phyloP scores from a whole-genome alignment of 2,797 vertebrate species.

The Caiman crocodilus region DNA sequence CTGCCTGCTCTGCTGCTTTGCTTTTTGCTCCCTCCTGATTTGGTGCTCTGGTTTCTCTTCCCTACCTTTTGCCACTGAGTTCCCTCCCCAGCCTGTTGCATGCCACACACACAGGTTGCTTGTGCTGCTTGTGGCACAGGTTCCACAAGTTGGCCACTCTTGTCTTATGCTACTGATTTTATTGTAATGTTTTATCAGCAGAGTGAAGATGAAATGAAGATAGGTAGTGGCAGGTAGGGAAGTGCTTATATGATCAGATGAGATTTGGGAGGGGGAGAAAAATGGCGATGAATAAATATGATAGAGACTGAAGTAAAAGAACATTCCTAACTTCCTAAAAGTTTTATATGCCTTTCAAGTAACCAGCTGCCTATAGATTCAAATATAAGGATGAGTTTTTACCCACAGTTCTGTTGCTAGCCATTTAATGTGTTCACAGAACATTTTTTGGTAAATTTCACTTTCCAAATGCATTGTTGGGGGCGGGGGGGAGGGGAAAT shows the following conservation, averaged over 20 bases:
- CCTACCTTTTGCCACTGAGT: too few relatives aligned
- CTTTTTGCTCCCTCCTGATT: too few relatives aligned
- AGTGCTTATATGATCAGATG: background rate
- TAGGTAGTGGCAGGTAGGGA: background rate
- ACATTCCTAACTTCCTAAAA: fast-evolving
- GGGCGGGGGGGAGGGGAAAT: too few relatives aligned
- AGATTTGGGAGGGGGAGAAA: background rate
- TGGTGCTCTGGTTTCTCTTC: too few relatives aligned
- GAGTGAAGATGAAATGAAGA: background rate
- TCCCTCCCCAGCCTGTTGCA: too few relatives aligned
- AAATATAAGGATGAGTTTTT: background rate
- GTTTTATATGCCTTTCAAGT: background rate
- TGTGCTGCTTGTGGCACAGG: too few relatives aligned
- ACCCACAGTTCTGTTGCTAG: background rate
- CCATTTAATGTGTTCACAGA: background rate
- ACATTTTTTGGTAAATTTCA: background rate
- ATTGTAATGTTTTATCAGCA: background rate
- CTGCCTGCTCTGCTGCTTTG: too few relatives aligned
- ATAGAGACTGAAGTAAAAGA: background rate
- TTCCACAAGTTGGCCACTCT: too few relatives aligned
- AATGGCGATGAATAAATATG: background rate
- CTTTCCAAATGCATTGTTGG: background rate
- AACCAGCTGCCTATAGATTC: background rate
- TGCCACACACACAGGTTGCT: too few relatives aligned
- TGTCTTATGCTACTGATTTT: too few relatives aligned